Evolutionary conservation across 1,140 invertebrate genomes (phyloP).

Genomic region (Camponotus pennsylvanicus): DNA sequence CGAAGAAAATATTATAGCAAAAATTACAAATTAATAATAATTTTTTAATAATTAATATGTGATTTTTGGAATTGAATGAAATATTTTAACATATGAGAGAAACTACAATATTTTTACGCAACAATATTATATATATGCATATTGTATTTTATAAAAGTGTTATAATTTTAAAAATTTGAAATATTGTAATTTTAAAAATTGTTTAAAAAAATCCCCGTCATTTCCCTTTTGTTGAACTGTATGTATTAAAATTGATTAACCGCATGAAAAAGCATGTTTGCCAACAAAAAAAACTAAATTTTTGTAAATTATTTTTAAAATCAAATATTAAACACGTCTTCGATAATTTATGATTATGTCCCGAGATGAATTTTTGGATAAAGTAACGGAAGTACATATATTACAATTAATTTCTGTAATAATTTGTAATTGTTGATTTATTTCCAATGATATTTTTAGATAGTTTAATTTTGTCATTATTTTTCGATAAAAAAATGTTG

Average conservation of each 20-base stretch:
- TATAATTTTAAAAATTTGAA: too few relatives aligned
- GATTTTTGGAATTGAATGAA: not conserved
- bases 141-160: too few relatives aligned
- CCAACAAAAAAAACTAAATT: not conserved
- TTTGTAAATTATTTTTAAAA: not conserved
- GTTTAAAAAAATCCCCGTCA: not conserved
- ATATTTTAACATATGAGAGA: too few relatives aligned
- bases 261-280: not conserved
- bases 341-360: not conserved
- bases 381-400: not conserved
- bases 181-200: too few relatives aligned
- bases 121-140: too few relatives aligned
- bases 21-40: too few relatives aligned
- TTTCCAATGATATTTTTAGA: not conserved
- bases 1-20: too few relatives aligned
- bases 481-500: not conserved
- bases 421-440: not conserved
- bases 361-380: not conserved
- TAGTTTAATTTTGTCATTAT: not conserved
- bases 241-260: not conserved
- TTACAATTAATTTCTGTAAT: not conserved
- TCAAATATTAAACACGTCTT: not conserved
- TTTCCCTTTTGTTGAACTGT: not conserved
- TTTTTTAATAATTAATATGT: too few relatives aligned
- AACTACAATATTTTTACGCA: too few relatives aligned